phyloP scores from a whole-genome alignment of 1,140 invertebrate genomes.

The Calosoma granatense region DNA sequence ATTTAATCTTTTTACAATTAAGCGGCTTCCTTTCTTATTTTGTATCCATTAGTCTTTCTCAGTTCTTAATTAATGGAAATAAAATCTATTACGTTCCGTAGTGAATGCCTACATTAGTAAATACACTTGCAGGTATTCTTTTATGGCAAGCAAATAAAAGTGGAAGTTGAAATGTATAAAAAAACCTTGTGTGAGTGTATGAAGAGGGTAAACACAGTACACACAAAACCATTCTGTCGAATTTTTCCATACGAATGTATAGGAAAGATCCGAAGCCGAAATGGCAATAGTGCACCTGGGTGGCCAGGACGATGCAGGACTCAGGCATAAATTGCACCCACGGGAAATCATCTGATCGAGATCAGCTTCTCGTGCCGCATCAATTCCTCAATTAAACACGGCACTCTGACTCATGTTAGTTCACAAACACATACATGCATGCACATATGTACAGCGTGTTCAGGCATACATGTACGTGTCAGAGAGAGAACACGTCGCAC shows the following conservation, averaged over 20 bases:
- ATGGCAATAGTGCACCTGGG: neutral
- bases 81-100: no score
- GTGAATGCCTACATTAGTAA: no score
- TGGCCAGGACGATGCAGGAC: neutral
- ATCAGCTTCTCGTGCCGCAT: constrained; percentile 3
- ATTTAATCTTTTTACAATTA: no score
- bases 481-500: neutral
- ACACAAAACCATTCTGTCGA: neutral
- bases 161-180: no score
- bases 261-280: neutral
- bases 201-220: no score
- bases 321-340: constrained; percentile 17
- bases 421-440: neutral
- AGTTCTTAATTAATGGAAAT: no score
- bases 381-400: constrained; percentile 9
- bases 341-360: constrained; percentile 21
- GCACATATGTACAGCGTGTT: neutral
- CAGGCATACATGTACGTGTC: neutral
- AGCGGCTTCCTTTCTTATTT: no score
- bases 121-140: no score
- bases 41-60: no score
- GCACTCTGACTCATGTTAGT: constrained; percentile 2
- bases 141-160: no score
- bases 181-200: no score
- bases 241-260: neutral